Percentiles rank a stretch among this genome's conserved stretches.
phyloP scores from a whole-genome alignment of 2,113 vertebrate genomes.

The Apistogramma diplotaenia region DNA sequence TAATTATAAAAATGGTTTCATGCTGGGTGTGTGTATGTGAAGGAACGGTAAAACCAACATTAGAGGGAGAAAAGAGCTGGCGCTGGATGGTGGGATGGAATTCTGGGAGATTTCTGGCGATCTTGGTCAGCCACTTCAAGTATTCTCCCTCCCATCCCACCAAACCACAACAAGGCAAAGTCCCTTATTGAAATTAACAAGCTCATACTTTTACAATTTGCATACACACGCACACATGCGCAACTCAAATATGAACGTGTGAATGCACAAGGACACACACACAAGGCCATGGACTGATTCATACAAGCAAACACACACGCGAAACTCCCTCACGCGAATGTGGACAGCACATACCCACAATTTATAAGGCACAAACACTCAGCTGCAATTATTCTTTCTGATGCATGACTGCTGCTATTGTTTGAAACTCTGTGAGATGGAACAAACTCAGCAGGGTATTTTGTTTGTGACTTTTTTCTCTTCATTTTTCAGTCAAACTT shows the following conservation, averaged over 20 bases:
- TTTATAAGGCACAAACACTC: slow-evolving; percentile 60
- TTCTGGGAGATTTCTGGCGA: slow-evolving; percentile 73
- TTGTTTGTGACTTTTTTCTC: slow-evolving; percentile 41
- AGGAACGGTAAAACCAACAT: slow-evolving; percentile 23
- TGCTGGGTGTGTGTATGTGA: slow-evolving; percentile 23
- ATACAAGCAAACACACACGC: slow-evolving; percentile 17
- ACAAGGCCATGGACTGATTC: slow-evolving; percentile 22
- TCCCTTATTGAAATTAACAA: slow-evolving; percentile 79
- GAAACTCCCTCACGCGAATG: slow-evolving; percentile 44
- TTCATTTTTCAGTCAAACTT: slow-evolving; percentile 20
- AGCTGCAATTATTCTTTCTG: slow-evolving; percentile 61
- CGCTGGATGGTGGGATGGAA: slow-evolving; percentile 54
- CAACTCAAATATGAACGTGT: slow-evolving; percentile 44
- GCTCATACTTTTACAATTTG: slow-evolving; percentile 80
- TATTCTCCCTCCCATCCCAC: slow-evolving; percentile 62
- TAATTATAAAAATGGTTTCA: slow-evolving; percentile 62
- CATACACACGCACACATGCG: slow-evolving; percentile 62
- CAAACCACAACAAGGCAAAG: slow-evolving; percentile 79
- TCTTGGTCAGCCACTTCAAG: slow-evolving; percentile 78
- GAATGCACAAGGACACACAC: slow-evolving; percentile 22
- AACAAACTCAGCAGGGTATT: slow-evolving; percentile 37
- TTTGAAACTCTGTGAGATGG: slow-evolving; percentile 61
- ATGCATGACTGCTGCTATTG: slow-evolving; percentile 71
- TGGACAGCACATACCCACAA: slow-evolving; percentile 49
- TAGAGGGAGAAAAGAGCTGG: slow-evolving; percentile 46